Percentiles rank a stretch among this genome's conserved stretches.
Conservation (phyloP, 2,888 invertebrate species). For the Aleiodes alternator region DNA sequence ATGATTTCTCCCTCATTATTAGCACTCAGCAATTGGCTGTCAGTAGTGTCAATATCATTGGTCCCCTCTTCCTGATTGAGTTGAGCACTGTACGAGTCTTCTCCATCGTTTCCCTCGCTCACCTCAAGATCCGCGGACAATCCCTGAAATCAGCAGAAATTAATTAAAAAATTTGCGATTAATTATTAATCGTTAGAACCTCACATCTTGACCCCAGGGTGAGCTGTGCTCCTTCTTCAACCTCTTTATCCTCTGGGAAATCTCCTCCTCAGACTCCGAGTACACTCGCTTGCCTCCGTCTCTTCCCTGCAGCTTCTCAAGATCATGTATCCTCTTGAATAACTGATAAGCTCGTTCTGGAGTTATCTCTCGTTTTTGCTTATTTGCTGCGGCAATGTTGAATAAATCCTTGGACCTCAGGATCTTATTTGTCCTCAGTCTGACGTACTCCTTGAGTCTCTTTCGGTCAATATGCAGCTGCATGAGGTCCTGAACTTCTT, state of each 20-base stretch:
- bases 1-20: constrained; percentile 66
- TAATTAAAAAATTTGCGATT: constrained; percentile 8
- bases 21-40: constrained; percentile 63
- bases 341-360: constrained; percentile 69
- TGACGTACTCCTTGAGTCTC: constrained; percentile 71
- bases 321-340: constrained; percentile 69
- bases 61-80: constrained; percentile 65
- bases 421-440: constrained; percentile 70
- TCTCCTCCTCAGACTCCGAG: constrained; percentile 70
- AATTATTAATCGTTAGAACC: constrained; percentile 36
- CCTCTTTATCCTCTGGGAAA: constrained; percentile 66
- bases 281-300: constrained; percentile 61
- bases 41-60: constrained; percentile 64
- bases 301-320: constrained; percentile 67
- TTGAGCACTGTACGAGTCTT: constrained; percentile 67
- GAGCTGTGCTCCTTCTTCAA: constrained; percentile 69
- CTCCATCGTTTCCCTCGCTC: constrained; percentile 68
- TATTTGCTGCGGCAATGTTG: constrained; percentile 72
- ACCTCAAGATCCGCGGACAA: constrained; percentile 66
- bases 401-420: constrained; percentile 72
- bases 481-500: constrained; percentile 72
- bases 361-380: constrained; percentile 68
- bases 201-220: constrained; percentile 70
- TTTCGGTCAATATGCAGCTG: constrained; percentile 71
- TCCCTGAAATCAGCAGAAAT: constrained; percentile 54